Evolutionary conservation across 2,113 vertebrate genomes (phyloP).

Genomic region (Nettapus auritus): DNA sequence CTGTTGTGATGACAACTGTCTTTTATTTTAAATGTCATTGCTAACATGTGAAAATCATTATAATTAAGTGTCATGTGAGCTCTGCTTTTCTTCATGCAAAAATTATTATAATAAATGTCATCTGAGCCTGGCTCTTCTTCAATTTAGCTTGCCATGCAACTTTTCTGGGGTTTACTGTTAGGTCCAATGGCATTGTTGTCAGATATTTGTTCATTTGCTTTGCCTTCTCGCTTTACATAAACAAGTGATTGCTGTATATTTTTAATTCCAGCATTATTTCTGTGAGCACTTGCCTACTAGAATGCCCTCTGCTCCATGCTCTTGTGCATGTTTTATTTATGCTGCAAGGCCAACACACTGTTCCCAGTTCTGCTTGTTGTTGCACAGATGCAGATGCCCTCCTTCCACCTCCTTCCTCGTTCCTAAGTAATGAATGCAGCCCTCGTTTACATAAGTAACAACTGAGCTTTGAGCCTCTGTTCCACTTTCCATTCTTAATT

Average conservation of each 20-base stretch:
- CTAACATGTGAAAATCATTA: not conserved
- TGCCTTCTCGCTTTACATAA: not conserved
- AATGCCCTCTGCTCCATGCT: not conserved
- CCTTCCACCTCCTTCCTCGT: constrained; percentile 34
- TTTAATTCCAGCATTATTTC: not conserved
- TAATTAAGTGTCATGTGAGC: not conserved
- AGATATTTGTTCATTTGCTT: not conserved
- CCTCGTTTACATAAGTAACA: constrained; percentile 13
- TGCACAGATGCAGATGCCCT: not conserved
- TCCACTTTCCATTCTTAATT: constrained; percentile 40
- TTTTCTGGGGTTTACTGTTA: not conserved
- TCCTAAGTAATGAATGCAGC: not conserved
- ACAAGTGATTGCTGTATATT: not conserved
- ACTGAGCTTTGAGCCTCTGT: not conserved
- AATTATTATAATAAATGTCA: not conserved
- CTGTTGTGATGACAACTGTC: not conserved
- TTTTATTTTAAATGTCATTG: not conserved
- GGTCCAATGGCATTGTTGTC: not conserved
- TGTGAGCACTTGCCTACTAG: not conserved
- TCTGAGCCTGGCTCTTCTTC: not conserved
- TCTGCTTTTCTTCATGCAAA: not conserved
- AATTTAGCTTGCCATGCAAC: not conserved
- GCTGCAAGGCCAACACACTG: not conserved
- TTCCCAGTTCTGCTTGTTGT: not conserved
- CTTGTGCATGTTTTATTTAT: not conserved